Conservation (phyloP, 2,888 invertebrate species). For the Parnassius apollo region DNA sequence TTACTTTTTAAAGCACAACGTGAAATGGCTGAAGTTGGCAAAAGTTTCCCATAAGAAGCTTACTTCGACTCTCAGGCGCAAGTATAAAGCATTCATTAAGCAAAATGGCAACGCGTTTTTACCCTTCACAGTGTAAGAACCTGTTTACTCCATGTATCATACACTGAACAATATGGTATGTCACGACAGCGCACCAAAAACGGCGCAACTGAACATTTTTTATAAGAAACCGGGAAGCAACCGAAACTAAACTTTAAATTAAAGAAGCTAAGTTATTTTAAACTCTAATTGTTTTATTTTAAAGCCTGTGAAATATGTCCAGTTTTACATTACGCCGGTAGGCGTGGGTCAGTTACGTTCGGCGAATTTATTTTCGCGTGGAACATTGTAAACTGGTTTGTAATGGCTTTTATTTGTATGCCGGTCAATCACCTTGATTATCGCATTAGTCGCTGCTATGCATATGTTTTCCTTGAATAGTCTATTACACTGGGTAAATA, state of each 20-base stretch:
- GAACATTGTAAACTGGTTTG: constrained; percentile 52
- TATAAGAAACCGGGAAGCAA: constrained; percentile 38
- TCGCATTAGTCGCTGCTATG: background rate
- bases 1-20: background rate
- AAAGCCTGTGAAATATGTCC: constrained; percentile 70
- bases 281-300: constrained; percentile 32
- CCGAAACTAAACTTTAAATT: constrained; percentile 48
- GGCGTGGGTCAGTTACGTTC: constrained; percentile 73
- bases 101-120: constrained; percentile 58
- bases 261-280: constrained; percentile 49
- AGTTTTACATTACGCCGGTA: constrained; percentile 67
- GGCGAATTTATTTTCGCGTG: constrained; percentile 51
- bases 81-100: constrained; percentile 58
- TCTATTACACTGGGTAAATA: no score
- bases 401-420: constrained; percentile 36
- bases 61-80: constrained; percentile 37
- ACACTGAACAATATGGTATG: constrained; percentile 75
- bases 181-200: constrained; percentile 71
- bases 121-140: constrained; percentile 63
- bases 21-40: constrained; percentile 24
- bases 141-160: constrained; percentile 75
- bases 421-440: constrained; percentile 60
- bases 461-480: no score
- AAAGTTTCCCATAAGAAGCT: constrained; percentile 53
- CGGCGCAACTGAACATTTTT: constrained; percentile 55